phyloP scores from a whole-genome alignment of 2,888 invertebrate species.

The Mythimna pallens region DNA sequence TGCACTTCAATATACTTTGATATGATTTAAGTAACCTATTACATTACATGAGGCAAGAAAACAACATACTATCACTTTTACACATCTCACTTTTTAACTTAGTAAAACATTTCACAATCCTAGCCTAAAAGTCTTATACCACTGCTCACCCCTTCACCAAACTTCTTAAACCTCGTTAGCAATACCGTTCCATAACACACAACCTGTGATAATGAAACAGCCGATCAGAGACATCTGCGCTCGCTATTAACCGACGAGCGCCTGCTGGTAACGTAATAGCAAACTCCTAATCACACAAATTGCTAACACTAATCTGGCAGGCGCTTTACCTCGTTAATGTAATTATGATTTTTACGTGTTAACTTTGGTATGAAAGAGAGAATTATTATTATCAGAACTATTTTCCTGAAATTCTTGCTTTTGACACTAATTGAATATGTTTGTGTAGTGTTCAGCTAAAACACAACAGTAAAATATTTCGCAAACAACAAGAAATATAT shows the following conservation, averaged over 20 bases:
- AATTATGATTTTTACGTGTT: constrained; percentile 56
- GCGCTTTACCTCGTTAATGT: constrained; percentile 66
- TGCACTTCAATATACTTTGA: not conserved
- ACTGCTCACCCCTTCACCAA: constrained; percentile 18
- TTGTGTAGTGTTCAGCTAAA: constrained; percentile 16
- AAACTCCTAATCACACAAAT: constrained; percentile 76
- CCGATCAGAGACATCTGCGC: constrained; percentile 72
- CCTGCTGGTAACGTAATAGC: constrained; percentile 73
- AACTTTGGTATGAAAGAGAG: not conserved
- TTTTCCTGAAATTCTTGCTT: not conserved
- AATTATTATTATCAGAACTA: constrained; percentile 2
- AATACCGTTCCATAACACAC: constrained; percentile 56
- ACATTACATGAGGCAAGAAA: too few relatives aligned
- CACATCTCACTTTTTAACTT: not conserved
- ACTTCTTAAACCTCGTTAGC: constrained; percentile 48
- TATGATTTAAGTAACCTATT: too few relatives aligned
- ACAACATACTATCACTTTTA: not conserved
- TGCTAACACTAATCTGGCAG: constrained; percentile 74
- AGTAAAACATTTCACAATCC: not conserved
- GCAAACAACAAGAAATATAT: constrained; percentile 1
- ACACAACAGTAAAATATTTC: constrained; percentile 16
- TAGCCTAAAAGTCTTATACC: not conserved
- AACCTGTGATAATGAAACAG: constrained; percentile 68
- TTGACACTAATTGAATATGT: constrained; percentile 13
- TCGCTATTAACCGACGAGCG: constrained; percentile 68